Conservation (phyloP, 2,797 vertebrate genomes). For the Paramormyrops hopkinsi region DNA sequence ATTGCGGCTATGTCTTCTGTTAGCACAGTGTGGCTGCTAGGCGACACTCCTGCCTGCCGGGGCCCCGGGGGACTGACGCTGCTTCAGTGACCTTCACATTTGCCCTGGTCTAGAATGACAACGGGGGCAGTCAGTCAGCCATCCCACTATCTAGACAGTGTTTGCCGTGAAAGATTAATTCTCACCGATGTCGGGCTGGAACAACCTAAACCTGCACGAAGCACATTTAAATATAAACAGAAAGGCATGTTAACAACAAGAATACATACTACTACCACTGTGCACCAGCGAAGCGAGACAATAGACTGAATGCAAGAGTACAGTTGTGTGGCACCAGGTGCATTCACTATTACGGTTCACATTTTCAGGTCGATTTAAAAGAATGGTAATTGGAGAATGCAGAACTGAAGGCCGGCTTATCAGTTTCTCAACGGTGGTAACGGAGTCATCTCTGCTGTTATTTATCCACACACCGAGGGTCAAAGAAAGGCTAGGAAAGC, state of each 20-base stretch:
- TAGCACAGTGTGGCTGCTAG: conserved; percentile 38
- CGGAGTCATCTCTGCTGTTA: neutral
- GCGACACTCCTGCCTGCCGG: conserved; percentile 53
- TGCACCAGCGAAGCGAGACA: neutral
- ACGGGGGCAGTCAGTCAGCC: conserved; percentile 18
- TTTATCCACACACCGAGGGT: neutral
- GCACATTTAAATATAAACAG: neutral
- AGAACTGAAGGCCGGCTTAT: neutral
- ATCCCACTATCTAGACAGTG: neutral
- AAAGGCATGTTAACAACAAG: neutral
- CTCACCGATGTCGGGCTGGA: neutral
- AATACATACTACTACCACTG: neutral
- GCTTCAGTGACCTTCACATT: conserved; percentile 50
- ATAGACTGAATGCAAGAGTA: neutral
- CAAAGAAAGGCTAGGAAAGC: neutral
- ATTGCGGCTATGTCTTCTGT: conserved; percentile 32
- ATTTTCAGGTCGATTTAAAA: neutral
- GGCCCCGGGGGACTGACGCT: conserved; percentile 42
- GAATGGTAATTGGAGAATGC: neutral
- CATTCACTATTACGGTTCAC: neutral
- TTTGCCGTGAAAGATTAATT: neutral
- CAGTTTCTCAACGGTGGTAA: neutral
- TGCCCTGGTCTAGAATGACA: conserved; percentile 35
- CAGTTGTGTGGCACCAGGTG: neutral
- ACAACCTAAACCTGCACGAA: neutral